These are phyloP conservation scores for Exephanes ischioxanthus DNA, from an alignment of 2,888 invertebrate genomes.

Conservation along the genomic window DNA sequence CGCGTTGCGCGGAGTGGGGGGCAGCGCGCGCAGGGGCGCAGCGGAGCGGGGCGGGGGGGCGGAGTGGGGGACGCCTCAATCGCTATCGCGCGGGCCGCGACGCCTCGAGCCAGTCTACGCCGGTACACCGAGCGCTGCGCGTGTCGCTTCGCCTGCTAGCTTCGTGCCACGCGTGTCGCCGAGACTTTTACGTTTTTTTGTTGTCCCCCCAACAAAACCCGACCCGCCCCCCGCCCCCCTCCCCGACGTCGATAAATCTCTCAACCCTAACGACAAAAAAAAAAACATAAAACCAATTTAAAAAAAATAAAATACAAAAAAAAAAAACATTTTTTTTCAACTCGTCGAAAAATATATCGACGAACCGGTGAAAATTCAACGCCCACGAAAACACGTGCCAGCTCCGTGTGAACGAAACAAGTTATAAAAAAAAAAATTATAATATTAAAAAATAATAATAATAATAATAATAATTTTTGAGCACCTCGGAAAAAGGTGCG, in stretches of 20 bases:
- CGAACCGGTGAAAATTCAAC: too few species aligned
- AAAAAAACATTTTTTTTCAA: neutral
- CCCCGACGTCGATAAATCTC: neutral
- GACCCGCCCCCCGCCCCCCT: neutral
- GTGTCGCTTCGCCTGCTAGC: conserved; percentile 72
- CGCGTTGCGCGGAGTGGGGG: neutral
- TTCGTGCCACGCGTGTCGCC: conserved; percentile 62
- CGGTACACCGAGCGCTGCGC: conserved; percentile 78
- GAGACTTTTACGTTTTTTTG: conserved; percentile 34
- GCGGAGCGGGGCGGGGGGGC: neutral
- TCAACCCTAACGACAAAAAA: neutral
- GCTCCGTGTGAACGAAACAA: too few species aligned
- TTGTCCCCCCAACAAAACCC: neutral
- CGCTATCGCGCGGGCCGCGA: conserved; percentile 55
- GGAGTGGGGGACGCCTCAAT: conserved; percentile 10
- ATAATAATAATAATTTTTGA: too few species aligned
- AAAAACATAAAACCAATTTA: neutral
- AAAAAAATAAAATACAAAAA: conserved; percentile 10
- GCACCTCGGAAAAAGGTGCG: too few species aligned
- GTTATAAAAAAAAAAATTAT: too few species aligned
- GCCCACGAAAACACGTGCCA: too few species aligned
- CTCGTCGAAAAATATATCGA: too few species aligned
- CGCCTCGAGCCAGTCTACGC: conserved; percentile 76
- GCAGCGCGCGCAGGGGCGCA: neutral
- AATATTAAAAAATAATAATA: too few species aligned